Evolutionary conservation across 1,140 invertebrate genomes (phyloP), one percentile per base, ranked within the genome.

Genomic region (Medauroidea extradentata): DNA sequence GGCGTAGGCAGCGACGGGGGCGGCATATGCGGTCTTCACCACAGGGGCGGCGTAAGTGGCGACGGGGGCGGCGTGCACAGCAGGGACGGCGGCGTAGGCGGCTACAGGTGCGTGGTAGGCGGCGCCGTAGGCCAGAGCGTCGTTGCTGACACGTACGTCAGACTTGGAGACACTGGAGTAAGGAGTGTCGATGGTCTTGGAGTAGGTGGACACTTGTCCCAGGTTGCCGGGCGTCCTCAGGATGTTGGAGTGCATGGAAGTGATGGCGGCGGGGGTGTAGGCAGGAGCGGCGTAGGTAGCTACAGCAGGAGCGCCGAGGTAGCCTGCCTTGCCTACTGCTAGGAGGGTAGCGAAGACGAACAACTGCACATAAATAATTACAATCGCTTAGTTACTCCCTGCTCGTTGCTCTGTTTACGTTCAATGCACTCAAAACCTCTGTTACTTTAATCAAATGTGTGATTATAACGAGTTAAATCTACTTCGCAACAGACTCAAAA

Each of bases 121-220:
- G 56, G 57, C 53, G n/a, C 62, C 59, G 59, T 68, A 65, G 57
- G 68, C 65, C 25, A 63, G 38, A 18, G 63, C 68, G 46, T 71
- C 70, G 67, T 74, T 75, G 66, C 67, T 73, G 24, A 72, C 66
- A 21, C 73, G 65, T 51, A 71, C 69, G 64, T 76, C 74, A 54
- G 65, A 65, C 60, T 74, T 75, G 48, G 67, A 65, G 46, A 74
- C 69, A 59, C 63, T 67, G 61, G 70, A 68, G 68, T 67, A 71
- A 4, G 74, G 69, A 44, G 71, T 72, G 58, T 71, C 69, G 63
- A 71, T 63, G 60, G 68, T 68, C 64, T 73, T 73, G 63, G 63
- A 61, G 69, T 71, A 70, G 60, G 71, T 69, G 62, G 69, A 67
- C 16, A 73, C 63, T 52, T 70, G 69, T 21, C 69, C 70, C 34